Base-by-base conservation (phyloP, 2,797 vertebrate genomes). In the Melanotaenia pygmaea region DNA sequence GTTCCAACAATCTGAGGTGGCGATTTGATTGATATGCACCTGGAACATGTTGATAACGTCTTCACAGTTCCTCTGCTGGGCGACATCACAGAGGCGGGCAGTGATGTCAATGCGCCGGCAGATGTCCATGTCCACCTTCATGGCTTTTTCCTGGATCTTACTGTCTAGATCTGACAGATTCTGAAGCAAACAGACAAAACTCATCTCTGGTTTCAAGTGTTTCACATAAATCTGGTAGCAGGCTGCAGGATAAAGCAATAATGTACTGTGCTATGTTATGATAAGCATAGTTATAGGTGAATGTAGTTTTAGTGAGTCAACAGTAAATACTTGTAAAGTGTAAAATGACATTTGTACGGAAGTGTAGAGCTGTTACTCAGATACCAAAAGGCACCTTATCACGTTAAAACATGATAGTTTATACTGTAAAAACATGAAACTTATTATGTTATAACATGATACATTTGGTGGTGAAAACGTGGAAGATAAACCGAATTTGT, bases 51-150 rank as follows among this genome's bases (percentile, higher is more conserved):
- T 93, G 79, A 95, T 96, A 94, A 97, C 93, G 83, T 97, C 96
- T 87, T 98, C 96, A 0, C 97, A 97, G 93, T 97, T 98, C 43
- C 97, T 95, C 91, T 98, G 96, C 89, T 98, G 97, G 0, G 97
- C 97, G 51, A 98, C 95, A 0, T 98, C 97, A 0, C 97, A 98
- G 57, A 98, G 95, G 20, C 96, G 95, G 53, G 97, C 97, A 0
- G 97, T 98, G 94, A 98, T 98, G 88, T 98, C 97, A 0, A 98
- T 98, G 38, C 97, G 94, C 5, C 97, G 95, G 76, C 97, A 98
- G 91, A 98, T 98, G 60, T 98, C 97, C 97, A 98, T 98, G 86
- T 98, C 97, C 63, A 98, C 97, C 77, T 96, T 97, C 97, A 97
- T 97, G 91, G 97, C 97, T 83, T 98, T 97, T 75, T 98, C 97